Evolutionary conservation across 1,140 invertebrate species (phyloP).

Genomic region (Zaprionus tsacasi): DNA sequence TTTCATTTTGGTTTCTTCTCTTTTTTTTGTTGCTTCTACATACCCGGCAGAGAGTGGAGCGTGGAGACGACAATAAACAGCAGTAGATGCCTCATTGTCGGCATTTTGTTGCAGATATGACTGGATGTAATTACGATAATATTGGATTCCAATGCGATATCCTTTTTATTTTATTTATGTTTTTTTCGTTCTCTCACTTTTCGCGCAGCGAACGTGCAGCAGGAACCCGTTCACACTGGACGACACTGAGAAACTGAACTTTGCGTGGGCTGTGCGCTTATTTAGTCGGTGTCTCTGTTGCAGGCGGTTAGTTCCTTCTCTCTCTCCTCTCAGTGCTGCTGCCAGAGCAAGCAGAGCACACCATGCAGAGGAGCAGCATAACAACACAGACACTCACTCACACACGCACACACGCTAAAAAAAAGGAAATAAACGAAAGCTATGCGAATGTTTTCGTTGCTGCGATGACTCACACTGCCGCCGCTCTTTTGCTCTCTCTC

Average conservation of each 20-base stretch:
- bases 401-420: neutral
- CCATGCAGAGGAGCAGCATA: constrained; percentile 44
- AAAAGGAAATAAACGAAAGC: constrained; percentile 49
- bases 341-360: constrained; percentile 34
- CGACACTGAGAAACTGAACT: constrained; percentile 63
- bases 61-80: constrained; percentile 60
- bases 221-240: constrained; percentile 56
- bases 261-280: constrained; percentile 58
- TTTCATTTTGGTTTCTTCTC: neutral
- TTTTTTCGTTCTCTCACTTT: neutral
- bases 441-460: constrained; percentile 38
- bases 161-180: constrained; percentile 42
- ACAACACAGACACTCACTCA: constrained; percentile 4
- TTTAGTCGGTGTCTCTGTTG: constrained; percentile 40
- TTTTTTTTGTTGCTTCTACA: neutral
- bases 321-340: constrained; percentile 1
- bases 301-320: constrained; percentile 21
- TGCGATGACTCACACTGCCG: constrained; percentile 42
- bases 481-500: neutral
- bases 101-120: constrained; percentile 46
- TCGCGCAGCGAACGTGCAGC: constrained; percentile 24
- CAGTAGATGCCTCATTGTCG: constrained; percentile 45
- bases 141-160: constrained; percentile 25
- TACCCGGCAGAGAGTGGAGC: constrained; percentile 58
- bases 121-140: constrained; percentile 26